Percentiles rank a stretch among this genome's conserved stretches.
Evolutionary conservation across 2,888 invertebrate species (phyloP).

Genomic region (Phortica magna): DNA sequence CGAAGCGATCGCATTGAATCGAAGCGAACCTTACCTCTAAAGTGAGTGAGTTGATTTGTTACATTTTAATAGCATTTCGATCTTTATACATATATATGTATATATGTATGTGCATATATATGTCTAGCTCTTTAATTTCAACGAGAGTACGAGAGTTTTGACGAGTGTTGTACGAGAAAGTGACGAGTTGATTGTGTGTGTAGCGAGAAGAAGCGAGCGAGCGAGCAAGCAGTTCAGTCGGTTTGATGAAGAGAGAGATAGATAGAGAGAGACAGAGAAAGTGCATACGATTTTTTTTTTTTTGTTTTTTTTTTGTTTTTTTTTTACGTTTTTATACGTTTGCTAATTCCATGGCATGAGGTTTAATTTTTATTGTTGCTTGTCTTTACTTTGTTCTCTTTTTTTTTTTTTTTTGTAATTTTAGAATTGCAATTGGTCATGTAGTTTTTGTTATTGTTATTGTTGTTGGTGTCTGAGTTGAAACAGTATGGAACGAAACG

Average conservation of each 20-base stretch:
- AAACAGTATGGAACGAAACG: background rate
- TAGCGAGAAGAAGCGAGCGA: slow-evolving; percentile 1
- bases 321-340: background rate
- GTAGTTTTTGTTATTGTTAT: background rate
- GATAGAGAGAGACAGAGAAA: slow-evolving; percentile 17
- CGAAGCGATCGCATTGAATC: background rate
- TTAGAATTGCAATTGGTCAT: background rate
- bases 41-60: background rate
- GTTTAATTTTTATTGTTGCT: too few species aligned
- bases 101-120: background rate
- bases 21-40: background rate
- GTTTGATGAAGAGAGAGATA: slow-evolving; percentile 30
- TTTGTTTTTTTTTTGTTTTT: background rate
- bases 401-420: background rate
- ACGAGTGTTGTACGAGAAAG: background rate
- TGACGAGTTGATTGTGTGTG: background rate
- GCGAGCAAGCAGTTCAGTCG: background rate
- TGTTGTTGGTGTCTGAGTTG: too few species aligned
- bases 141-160: background rate
- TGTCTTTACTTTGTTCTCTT: background rate
- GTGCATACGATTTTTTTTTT: slow-evolving; percentile 48
- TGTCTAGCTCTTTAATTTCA: slow-evolving; percentile 4
- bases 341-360: background rate
- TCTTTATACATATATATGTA: slow-evolving; percentile 19
- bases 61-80: background rate